Evolutionary conservation across 23 tunicate species (phyloP).

Genomic region (Halocynthia aurantium): DNA sequence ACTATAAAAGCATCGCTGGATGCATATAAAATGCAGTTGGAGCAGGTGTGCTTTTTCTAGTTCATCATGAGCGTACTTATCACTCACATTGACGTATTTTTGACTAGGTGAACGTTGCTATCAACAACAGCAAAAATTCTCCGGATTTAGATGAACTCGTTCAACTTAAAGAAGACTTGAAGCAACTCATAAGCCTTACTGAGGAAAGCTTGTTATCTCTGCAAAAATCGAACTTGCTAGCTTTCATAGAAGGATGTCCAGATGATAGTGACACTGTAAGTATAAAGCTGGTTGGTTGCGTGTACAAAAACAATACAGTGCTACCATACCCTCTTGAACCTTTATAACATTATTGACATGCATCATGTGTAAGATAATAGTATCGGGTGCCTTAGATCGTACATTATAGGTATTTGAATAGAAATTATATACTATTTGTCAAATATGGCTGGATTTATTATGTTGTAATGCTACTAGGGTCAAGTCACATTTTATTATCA

Average conservation of each 20-base stretch:
- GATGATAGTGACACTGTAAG: background rate
- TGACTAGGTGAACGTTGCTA: conserved; percentile 35
- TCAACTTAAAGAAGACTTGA: conserved; percentile 42
- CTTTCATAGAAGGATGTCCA: background rate
- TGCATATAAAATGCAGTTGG: conserved; percentile 24
- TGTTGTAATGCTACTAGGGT: too few species aligned
- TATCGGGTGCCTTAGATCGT: too few species aligned
- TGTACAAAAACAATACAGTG: too few species aligned
- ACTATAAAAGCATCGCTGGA: background rate
- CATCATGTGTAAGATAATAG: too few species aligned
- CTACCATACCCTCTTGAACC: too few species aligned
- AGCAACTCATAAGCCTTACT: conserved; percentile 33
- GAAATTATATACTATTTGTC: too few species aligned
- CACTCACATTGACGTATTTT: background rate
- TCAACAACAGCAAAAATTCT: conserved; percentile 23
- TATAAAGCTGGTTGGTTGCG: background rate
- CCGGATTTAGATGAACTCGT: conserved; percentile 25
- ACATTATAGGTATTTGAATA: too few species aligned
- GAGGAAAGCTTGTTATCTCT: conserved; percentile 36
- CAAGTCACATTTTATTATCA: too few species aligned
- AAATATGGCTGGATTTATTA: too few species aligned
- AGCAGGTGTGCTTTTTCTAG: conserved; percentile 6
- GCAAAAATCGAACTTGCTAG: conserved; percentile 48
- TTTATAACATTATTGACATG: too few species aligned
- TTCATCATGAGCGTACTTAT: background rate